Evolutionary conservation across 2,888 invertebrate genomes (phyloP).

Genomic region (Ctenicera cuprea): DNA sequence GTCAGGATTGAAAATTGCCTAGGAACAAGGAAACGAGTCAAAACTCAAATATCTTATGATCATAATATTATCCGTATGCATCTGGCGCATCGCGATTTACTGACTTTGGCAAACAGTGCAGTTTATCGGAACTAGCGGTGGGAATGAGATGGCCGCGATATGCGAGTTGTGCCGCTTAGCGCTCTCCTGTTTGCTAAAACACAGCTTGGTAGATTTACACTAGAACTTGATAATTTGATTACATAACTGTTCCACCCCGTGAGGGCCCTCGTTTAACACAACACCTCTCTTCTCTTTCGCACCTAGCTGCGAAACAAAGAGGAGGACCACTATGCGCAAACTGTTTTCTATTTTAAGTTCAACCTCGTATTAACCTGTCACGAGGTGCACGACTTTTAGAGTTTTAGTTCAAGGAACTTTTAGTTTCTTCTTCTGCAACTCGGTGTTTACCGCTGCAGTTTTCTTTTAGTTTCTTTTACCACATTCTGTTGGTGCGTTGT

Average conservation of each 20-base stretch:
- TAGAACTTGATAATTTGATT: slow-evolving; percentile 55
- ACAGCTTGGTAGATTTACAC: slow-evolving; percentile 52
- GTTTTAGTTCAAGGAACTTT: slow-evolving; percentile 59
- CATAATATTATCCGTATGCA: slow-evolving; percentile 40
- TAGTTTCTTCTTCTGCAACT: slow-evolving; percentile 48
- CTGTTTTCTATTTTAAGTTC: slow-evolving; percentile 50
- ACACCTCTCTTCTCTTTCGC: slow-evolving; percentile 49
- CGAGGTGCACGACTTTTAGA: slow-evolving; percentile 56
- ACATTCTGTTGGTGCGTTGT: slow-evolving; percentile 36
- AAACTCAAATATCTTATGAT: slow-evolving; percentile 24
- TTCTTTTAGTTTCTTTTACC: slow-evolving; percentile 39
- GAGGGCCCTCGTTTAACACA: slow-evolving; percentile 43
- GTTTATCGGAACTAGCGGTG: slow-evolving; percentile 44
- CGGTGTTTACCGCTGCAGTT: slow-evolving; percentile 49
- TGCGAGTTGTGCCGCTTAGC: slow-evolving; percentile 28
- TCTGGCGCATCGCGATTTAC: slow-evolving; percentile 42
- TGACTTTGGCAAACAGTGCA: slow-evolving; percentile 33
- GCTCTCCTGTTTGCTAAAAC: slow-evolving; percentile 50
- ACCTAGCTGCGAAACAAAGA: slow-evolving; percentile 44
- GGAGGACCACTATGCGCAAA: slow-evolving; percentile 26
- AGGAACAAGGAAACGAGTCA: background rate
- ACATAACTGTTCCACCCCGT: slow-evolving; percentile 50
- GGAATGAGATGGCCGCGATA: slow-evolving; percentile 52
- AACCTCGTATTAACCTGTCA: slow-evolving; percentile 57
- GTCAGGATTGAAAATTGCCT: background rate